Conservation (phyloP, 2,797 vertebrate species). For the Sebastes kiyomatsui region DNA sequence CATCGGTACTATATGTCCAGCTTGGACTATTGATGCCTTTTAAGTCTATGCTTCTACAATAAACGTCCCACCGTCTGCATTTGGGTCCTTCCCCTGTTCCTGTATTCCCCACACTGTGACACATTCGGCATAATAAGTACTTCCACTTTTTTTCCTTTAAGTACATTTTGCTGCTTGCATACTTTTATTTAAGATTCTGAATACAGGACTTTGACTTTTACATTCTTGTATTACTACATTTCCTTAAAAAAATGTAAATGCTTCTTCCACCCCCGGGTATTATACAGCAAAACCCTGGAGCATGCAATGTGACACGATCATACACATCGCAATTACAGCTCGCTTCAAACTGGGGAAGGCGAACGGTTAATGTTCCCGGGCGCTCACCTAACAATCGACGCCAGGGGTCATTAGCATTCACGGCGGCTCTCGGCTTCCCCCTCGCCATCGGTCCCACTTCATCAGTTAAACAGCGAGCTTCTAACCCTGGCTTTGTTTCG, state of each 20-base stretch:
- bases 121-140: not conserved
- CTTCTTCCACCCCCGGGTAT: not conserved
- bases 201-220: not conserved
- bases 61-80: not conserved
- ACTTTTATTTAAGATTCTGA: not conserved
- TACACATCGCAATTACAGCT: not conserved
- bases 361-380: slow-evolving; percentile 25
- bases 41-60: too few relatives aligned
- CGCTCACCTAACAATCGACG: slow-evolving; percentile 26
- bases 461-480: slow-evolving; percentile 74
- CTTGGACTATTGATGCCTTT: too few relatives aligned
- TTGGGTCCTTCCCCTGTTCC: not conserved
- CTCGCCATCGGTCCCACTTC: slow-evolving; percentile 65
- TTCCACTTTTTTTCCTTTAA: too few relatives aligned
- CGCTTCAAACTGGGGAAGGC: not conserved
- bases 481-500: slow-evolving; percentile 75
- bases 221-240: not conserved
- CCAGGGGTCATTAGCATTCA: slow-evolving; percentile 69
- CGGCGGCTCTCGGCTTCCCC: slow-evolving; percentile 26
- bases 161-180: not conserved
- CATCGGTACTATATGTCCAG: too few relatives aligned
- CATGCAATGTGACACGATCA: not conserved
- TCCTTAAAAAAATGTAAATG: too few relatives aligned
- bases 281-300: not conserved
- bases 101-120: not conserved